These are phyloP conservation scores for Troides helena DNA, from an alignment of 2,888 invertebrate genomes.

Conservation along the genomic window DNA sequence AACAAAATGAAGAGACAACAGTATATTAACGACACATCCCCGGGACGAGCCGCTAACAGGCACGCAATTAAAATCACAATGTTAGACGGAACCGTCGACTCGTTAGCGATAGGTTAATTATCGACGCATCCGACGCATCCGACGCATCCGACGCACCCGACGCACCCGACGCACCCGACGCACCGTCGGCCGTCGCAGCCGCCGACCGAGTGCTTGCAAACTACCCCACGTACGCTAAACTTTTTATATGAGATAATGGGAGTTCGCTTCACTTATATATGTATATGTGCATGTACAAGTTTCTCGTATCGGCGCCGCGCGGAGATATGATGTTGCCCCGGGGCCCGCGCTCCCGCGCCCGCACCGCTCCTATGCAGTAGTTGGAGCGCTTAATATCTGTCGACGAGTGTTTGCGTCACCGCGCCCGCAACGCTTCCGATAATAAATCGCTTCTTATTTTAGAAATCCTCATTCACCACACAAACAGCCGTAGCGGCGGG, in stretches of 20 bases:
- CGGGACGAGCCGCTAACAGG: slow-evolving; percentile 62
- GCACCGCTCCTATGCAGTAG: neutral
- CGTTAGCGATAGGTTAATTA: slow-evolving; percentile 18
- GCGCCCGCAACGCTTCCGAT: slow-evolving; percentile 66
- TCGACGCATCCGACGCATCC: slow-evolving; percentile 46
- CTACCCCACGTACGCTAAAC: no score
- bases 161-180: no score
- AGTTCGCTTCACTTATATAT: no score
- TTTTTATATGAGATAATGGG: no score
- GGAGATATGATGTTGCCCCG: neutral
- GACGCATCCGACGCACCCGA: no score
- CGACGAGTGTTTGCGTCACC: slow-evolving; percentile 74
- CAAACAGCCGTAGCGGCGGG: slow-evolving; percentile 56
- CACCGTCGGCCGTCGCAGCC: no score
- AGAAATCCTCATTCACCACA: slow-evolving; percentile 72
- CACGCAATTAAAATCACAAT: slow-evolving; percentile 64
- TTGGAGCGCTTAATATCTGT: slow-evolving; percentile 74
- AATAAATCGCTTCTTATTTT: slow-evolving; percentile 77
- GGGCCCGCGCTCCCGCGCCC: neutral
- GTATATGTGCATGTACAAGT: no score
- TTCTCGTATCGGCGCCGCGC: no score
- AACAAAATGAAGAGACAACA: slow-evolving; percentile 72
- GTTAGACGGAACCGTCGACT: slow-evolving; percentile 28
- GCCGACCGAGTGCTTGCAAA: no score
- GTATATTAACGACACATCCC: slow-evolving; percentile 75